Base-by-base conservation (phyloP, 2,113 vertebrate species). In the Callorhinus ursinus region DNA sequence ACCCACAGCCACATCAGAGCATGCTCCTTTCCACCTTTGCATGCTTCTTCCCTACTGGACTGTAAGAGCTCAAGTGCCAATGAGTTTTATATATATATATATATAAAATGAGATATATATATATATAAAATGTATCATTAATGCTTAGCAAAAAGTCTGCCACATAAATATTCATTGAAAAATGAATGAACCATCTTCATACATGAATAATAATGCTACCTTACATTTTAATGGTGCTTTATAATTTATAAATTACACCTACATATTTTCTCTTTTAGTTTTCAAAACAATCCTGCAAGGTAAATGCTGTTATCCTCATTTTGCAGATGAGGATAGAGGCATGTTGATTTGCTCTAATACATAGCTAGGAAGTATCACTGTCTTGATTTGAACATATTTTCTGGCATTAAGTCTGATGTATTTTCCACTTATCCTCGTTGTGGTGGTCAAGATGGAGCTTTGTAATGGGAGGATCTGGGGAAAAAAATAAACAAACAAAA, bases 311-410 rank as follows among this genome's bases (percentile, higher is more conserved):
- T 39, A 71, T 65, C 9, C 28, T 82, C 4, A 49, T 77, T 93
- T 95, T 77, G 16, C 53, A 67, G 24, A 67, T 49, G 69, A 79
- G 61, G 96, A 90, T 94, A 77, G 84, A 63, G 80, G 49, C 74
- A 67, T 42, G 33, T 57, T 79, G 49, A 61, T 67, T 74, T 72
- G 39, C n/a, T 93, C 15, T 39, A 76, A 77, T 22, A 81, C 19
- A 31, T 13, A 55, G 53, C 31, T 33, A 28, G 69, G 22, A 71
- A 59, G 69, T 71, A 7, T 33, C 36, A 36, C 15, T 46, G 4
- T 74, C 88, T 79, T 22, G 15, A 89, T 36, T 59, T 87, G 67
- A 88, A 61, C 49, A 28, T 49, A 67, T 79, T 92, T 81, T 94
- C 42, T 77, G 46, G 36, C 36, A 12, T 53, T 85, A 51, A 81